Conservation (phyloP, 2,797 vertebrate species). For the Microctenopoma lineatum region DNA sequence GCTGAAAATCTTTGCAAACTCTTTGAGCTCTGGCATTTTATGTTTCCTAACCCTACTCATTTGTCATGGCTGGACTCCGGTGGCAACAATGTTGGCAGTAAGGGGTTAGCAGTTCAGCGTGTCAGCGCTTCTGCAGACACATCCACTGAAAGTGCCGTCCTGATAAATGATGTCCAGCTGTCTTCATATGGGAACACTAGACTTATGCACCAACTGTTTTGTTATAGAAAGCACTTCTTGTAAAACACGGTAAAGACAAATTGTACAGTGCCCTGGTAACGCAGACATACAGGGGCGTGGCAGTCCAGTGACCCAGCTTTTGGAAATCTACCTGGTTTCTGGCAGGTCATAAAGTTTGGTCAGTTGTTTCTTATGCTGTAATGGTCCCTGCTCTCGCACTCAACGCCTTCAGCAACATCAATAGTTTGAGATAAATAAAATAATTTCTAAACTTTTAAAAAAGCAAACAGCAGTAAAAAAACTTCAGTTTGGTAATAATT, state of each 20-base stretch:
- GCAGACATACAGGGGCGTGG: constrained; percentile 9
- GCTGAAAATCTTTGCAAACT: constrained; percentile 34
- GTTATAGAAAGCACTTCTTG: constrained; percentile 50
- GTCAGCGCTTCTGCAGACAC: constrained; percentile 71
- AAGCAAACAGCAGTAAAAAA: too few relatives aligned
- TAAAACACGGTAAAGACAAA: constrained; percentile 50
- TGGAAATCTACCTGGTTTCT: too few relatives aligned
- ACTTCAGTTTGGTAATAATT: too few relatives aligned
- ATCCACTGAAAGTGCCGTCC: constrained; percentile 63
- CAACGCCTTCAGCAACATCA: too few relatives aligned
- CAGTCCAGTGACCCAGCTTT: too few relatives aligned
- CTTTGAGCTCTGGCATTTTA: constrained; percentile 14
- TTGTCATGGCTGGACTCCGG: constrained; percentile 62
- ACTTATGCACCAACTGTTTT: constrained; percentile 45
- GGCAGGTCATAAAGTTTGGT: too few relatives aligned
- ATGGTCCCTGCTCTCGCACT: too few relatives aligned
- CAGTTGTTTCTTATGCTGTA: too few relatives aligned
- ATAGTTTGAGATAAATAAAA: too few relatives aligned
- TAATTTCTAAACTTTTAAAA: too few relatives aligned
- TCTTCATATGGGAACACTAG: constrained; percentile 54
- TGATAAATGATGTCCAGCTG: constrained; percentile 69
- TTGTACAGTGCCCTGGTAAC: constrained; percentile 22
- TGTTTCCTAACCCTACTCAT: constrained; percentile 50
- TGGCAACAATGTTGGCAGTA: constrained; percentile 61
- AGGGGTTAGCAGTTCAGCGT: constrained; percentile 53